Conservation (phyloP, 2,113 vertebrate species). For the Raja brachyura region DNA sequence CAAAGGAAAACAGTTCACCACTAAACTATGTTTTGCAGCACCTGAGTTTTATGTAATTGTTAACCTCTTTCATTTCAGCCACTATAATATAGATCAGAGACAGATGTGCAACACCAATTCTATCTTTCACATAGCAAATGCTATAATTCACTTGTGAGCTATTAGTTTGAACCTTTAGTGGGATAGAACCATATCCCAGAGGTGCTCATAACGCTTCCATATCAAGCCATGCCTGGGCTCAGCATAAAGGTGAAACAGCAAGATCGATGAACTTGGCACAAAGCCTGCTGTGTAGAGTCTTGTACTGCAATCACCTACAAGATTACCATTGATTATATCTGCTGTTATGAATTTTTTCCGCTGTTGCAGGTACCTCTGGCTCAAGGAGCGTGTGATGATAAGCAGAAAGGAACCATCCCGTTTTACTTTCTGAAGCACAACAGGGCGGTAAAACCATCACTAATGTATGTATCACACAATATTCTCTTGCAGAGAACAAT, state of each 20-base stretch:
- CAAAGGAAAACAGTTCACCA: not conserved
- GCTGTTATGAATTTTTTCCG: not conserved
- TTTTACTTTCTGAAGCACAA: not conserved
- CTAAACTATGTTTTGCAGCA: not conserved
- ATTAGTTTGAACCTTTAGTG: not conserved
- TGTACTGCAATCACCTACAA: slow-evolving; percentile 17
- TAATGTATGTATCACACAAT: not conserved
- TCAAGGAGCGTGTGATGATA: not conserved
- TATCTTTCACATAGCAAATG: not conserved
- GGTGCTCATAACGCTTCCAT: slow-evolving; percentile 2
- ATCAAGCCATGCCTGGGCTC: not conserved
- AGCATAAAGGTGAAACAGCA: not conserved
- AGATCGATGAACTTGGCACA: slow-evolving; percentile 23
- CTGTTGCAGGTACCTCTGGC: not conserved
- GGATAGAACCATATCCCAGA: not conserved
- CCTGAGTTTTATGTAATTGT: slow-evolving; percentile 24
- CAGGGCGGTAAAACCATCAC: not conserved
- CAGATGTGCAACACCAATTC: not conserved
- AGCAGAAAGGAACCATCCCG: not conserved
- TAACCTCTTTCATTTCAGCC: not conserved
- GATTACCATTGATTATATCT: slow-evolving; percentile 13
- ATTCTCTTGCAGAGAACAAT: not conserved
- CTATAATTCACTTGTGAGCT: slow-evolving; percentile 10
- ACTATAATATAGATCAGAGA: not conserved
- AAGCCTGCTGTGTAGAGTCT: not conserved